phyloP scores from a whole-genome alignment of 2,888 invertebrate genomes.

The Ctena decussata region DNA sequence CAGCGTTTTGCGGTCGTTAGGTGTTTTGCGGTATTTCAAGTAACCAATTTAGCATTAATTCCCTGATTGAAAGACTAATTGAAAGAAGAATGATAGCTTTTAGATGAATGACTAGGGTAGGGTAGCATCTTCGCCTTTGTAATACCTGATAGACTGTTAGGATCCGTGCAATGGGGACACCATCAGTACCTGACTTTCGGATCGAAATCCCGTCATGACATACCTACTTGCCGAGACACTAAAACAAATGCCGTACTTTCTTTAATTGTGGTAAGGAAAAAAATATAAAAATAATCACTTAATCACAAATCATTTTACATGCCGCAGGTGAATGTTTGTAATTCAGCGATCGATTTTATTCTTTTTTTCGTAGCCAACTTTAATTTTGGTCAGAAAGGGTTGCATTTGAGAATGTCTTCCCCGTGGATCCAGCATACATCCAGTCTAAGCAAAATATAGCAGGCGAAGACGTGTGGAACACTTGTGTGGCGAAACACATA shows the following conservation, averaged over 20 bases:
- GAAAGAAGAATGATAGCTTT: no score
- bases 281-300: neutral
- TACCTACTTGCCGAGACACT: constrained; percentile 31
- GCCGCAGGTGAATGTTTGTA: no score
- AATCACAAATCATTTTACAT: neutral
- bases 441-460: constrained; percentile 22
- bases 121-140: constrained; percentile 15
- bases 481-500: neutral
- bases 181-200: constrained; percentile 29
- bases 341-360: no score
- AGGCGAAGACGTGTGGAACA: neutral
- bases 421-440: no score
- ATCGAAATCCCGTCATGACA: constrained; percentile 22
- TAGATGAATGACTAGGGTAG: no score
- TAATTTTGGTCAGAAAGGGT: neutral
- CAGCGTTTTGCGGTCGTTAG: no score
- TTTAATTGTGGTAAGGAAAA: no score
- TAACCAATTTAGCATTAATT: no score
- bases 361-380: no score
- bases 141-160: constrained; percentile 35
- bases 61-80: no score
- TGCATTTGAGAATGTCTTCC: constrained; percentile 19
- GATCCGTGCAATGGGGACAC: constrained; percentile 34
- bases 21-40: no score
- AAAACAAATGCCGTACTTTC: constrained; percentile 23